Base-by-base conservation (phyloP, 92 coral and sea anemone genomes). In the Porites divaricata region DNA sequence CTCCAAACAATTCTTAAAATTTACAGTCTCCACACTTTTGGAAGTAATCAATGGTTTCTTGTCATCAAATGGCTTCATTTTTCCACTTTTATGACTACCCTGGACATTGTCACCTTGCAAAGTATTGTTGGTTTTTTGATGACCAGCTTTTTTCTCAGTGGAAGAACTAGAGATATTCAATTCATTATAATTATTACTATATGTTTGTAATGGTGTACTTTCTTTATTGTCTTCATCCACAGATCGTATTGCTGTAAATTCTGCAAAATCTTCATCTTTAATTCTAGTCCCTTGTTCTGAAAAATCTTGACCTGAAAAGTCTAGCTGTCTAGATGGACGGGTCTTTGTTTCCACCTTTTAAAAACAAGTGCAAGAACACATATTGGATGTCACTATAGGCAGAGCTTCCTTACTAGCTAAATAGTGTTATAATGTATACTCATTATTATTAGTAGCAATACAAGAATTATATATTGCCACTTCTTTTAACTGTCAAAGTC, bases 271-370 rank as follows among this genome's bases (percentile, higher is more conserved):
- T 7, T 8, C 51, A 17, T 25, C 85, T 69, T 8, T 51, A 54
- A 17, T 70, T 0, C 51, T 80, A 4, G 20, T 41, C 26, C 4
- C 9, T n/a, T 26, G 11, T 52, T 54, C 69, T 56, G 73, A 12
- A 15, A 67, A 64, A 19, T 23, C 8, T 7, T 80, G 21, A 14
- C 63, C 76, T 68, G 77, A 69, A n/a, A 80, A 80, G 68, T 69
- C 45, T 25, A 80, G 35, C 26, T 69, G 76, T n/a, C 85, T 71
- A n/a, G 85, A 80, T 10, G 56, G 20, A 24, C 41, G 67, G 67
- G n/a, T 28, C 52, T 24, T 66, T 67, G 35, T 67, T 51, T 52
- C 84, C 74, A 65, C 63, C 83, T 78, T 66, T 6, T 1, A 15
- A 65, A 49, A 50, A 51, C n/a, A 51, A 65, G 24, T 24, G 10